Evolutionary conservation across 2,888 invertebrate species (phyloP), one percentile per base, ranked within the genome.

Genomic region (Eudasyphora cyanicolor): DNA sequence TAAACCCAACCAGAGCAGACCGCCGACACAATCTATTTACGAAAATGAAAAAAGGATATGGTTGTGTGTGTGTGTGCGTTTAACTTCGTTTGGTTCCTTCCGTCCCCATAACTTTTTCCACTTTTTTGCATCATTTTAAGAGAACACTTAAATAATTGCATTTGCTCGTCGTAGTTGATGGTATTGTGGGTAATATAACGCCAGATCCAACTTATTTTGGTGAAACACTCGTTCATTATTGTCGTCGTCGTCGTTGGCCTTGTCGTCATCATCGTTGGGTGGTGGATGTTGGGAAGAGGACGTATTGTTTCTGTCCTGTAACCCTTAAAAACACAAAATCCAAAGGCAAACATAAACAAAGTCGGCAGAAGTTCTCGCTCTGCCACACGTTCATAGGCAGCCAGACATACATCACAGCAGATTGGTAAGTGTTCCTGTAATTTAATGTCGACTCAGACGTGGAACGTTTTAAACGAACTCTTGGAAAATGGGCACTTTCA

Each of bases 131-230:
- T 80, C 62, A 32, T 64, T 77, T 74, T 79, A 73, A 79, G 73
- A 24, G 81, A 78, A 81, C 81, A 84, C 84, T 84, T 84, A 84
- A 81, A 84, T 84, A 84, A 81, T 84, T 84, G 81, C 81, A 81
- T 84, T 81, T 84, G 67, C 78, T 81, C 75, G 80, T 75, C 69
- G 78, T 76, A 76, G 78, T 74, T 79, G 81, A 79, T 81, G 84
- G 67, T 84, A 79, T 81, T 81, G 84, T 84, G 81, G 84, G 76
- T 76, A 81, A 77, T 35, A 76, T 81, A 78, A 49, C 76, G 70
- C 12, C n/a, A 69, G 27, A 27, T 54, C 17, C 51, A 24, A 57
- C 29, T 62, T 8, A 17, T 29, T 67, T 42, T 67, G 60, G 6
- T 60, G 27, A 29, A n/a, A n/a, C n/a, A n/a, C 29, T 60, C 60